phyloP scores from a whole-genome alignment of 2,113 vertebrate genomes.

The Accipiter virgatus region DNA sequence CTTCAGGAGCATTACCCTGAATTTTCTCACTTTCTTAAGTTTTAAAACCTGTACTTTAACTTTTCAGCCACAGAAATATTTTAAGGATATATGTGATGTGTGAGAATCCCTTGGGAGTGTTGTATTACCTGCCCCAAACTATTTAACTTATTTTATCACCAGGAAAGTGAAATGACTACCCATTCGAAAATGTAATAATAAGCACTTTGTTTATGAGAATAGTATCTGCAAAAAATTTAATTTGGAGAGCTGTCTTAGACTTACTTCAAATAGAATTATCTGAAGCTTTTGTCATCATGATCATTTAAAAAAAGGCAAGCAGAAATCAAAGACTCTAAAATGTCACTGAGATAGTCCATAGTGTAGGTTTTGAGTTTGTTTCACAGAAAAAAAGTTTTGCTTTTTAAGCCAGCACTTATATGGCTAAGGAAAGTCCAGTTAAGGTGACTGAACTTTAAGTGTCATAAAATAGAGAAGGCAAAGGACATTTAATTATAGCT shows the following conservation, averaged over 20 bases:
- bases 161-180: not conserved
- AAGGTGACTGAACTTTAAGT: constrained; percentile 27
- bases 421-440: constrained; percentile 30
- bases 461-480: constrained; percentile 20
- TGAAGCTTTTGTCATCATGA: not conserved
- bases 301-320: not conserved
- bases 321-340: not conserved
- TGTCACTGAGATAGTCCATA: not conserved
- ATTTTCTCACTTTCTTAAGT: not conserved
- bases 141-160: not conserved
- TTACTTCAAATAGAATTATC: not conserved
- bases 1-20: not conserved
- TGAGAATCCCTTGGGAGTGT: not conserved
- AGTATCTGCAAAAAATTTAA: not conserved
- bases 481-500: constrained; percentile 51
- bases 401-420: not conserved
- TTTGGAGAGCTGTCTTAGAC: not conserved
- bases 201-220: not conserved
- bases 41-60: not conserved
- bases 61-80: not conserved
- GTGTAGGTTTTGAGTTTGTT: not conserved
- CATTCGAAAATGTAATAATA: not conserved
- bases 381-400: not conserved
- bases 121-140: not conserved
- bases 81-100: not conserved